A percentile compares a stretch with the other conserved stretches of the same genome.
These are phyloP conservation scores for Discoglossus pictus DNA, from an alignment of 2,797 vertebrate species.

Conservation along the genomic window DNA sequence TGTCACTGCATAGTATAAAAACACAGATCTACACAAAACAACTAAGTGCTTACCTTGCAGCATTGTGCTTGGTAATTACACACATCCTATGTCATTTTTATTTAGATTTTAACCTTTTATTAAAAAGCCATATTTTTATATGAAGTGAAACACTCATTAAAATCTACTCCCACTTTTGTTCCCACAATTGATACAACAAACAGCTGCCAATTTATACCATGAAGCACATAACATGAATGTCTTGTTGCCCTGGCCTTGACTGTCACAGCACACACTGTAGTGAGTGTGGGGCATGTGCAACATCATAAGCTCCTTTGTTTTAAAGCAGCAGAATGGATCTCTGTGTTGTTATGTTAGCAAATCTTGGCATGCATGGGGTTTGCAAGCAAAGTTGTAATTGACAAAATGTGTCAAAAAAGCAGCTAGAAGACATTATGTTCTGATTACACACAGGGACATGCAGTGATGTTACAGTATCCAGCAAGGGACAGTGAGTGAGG, in stretches of 20 bases:
- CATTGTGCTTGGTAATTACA: no score
- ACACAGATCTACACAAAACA: no score
- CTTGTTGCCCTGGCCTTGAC: background rate
- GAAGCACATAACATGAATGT: background rate
- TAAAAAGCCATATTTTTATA: no score
- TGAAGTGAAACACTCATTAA: no score
- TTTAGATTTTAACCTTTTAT: no score
- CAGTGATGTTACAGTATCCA: no score
- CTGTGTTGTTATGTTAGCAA: background rate
- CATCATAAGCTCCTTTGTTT: conserved; percentile 28
- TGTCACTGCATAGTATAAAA: no score
- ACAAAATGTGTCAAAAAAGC: conserved; percentile 17
- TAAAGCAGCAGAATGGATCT: conserved; percentile 9
- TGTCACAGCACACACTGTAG: background rate
- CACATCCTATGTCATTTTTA: no score
- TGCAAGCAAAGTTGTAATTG: background rate
- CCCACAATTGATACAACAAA: background rate
- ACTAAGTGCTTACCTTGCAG: no score
- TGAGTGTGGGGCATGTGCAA: background rate
- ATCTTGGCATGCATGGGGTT: background rate
- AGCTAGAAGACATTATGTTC: no score
- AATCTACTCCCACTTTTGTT: no score
- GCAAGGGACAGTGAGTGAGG: background rate
- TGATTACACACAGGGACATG: no score
- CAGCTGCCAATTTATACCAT: background rate